Evolutionary conservation across 2,797 vertebrate genomes (phyloP).

Genomic region (Tympanoctomys barrerae): DNA sequence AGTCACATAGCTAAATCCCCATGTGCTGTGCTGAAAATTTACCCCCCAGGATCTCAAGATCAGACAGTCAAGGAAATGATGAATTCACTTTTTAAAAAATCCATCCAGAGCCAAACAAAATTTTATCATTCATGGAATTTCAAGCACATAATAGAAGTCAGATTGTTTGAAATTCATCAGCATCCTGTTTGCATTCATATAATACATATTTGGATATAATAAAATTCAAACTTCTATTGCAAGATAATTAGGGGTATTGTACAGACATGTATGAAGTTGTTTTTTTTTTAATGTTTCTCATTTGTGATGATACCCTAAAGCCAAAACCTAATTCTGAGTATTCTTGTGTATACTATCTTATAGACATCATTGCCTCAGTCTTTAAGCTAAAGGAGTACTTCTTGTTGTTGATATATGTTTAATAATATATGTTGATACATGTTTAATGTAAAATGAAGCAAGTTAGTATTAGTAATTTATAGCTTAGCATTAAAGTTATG

Average conservation of each 20-base stretch:
- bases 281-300: conserved; percentile 30
- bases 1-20: conserved; percentile 74
- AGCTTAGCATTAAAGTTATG: not conserved
- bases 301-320: conserved; percentile 65
- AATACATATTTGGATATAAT: conserved; percentile 68
- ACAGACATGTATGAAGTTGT: conserved; percentile 67
- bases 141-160: conserved; percentile 70
- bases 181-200: conserved; percentile 65
- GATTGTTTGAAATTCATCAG: conserved; percentile 56
- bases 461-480: not conserved
- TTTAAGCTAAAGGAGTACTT: conserved; percentile 8
- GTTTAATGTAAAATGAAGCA: conserved; percentile 13
- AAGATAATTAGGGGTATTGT: conserved; percentile 65
- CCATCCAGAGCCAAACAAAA: conserved; percentile 47
- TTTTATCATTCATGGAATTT: conserved; percentile 64
- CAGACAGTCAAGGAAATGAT: conserved; percentile 70
- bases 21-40: conserved; percentile 64
- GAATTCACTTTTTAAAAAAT: conserved; percentile 66
- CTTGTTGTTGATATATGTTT: conserved; percentile 36
- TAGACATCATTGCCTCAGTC: not conserved
- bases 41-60: conserved; percentile 69
- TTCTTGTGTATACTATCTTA: conserved; percentile 45
- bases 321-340: conserved; percentile 67
- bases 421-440: conserved; percentile 11
- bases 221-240: conserved; percentile 62